Conservation (phyloP, 2,797 vertebrate species). For the Hapalemur alaotrensis region DNA sequence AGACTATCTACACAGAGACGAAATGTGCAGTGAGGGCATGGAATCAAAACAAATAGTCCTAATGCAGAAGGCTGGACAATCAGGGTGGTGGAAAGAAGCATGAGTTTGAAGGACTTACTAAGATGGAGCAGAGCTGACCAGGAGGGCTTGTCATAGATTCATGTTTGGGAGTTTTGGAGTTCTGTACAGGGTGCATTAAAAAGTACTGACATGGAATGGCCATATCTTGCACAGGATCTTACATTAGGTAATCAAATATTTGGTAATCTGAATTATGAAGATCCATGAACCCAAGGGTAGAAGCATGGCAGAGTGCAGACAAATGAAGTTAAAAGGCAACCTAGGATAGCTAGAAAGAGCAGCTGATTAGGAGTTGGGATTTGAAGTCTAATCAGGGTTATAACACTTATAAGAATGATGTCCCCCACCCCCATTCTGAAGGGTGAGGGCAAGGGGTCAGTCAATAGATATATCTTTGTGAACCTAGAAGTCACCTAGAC, state of each 20-base stretch:
- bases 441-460: not conserved
- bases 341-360: not conserved
- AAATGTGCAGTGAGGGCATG: not conserved
- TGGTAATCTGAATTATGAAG: conserved; percentile 15
- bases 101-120: not conserved
- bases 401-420: not conserved
- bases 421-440: not conserved
- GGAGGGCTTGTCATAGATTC: not conserved
- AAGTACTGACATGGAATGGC: not conserved
- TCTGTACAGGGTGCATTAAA: not conserved
- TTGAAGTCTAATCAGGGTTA: not conserved
- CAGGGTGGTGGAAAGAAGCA: not conserved
- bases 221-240: not conserved
- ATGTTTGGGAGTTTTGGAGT: not conserved
- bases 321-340: not conserved
- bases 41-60: not conserved
- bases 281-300: not conserved
- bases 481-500: not conserved
- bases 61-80: not conserved
- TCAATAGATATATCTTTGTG: not conserved
- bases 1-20: not conserved
- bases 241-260: not conserved
- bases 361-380: not conserved
- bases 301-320: not conserved
- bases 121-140: not conserved